These are phyloP conservation scores for Eueremaeus valkanovi DNA, from an alignment of 2,888 invertebrate species.

Conservation along the genomic window DNA sequence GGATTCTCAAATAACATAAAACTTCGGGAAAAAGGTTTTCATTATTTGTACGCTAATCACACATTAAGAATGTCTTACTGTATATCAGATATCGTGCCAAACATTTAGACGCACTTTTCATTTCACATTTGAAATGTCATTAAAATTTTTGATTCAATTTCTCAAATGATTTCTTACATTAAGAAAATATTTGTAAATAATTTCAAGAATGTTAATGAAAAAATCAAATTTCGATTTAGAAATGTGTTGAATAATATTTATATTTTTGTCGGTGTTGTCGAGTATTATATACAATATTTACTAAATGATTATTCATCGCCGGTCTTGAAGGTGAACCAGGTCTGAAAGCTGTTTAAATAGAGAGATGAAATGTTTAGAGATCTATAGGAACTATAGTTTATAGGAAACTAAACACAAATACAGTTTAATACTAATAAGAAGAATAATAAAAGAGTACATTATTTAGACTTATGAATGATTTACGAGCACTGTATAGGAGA, in stretches of 20 bases:
- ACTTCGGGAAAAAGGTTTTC: no score
- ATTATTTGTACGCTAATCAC: no score
- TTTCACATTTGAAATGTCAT: neutral
- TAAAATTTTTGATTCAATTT: neutral
- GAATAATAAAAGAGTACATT: no score
- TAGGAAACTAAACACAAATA: no score
- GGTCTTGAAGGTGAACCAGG: conserved; percentile 8
- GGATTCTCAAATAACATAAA: no score
- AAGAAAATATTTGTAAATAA: neutral
- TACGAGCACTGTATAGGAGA: neutral
- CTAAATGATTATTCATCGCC: conserved; percentile 4
- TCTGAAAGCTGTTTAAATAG: conserved; percentile 29
- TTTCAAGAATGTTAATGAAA: neutral
- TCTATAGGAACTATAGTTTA: no score
- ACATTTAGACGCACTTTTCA: no score
- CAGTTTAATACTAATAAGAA: no score
- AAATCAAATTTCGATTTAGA: neutral
- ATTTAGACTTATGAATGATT: neutral
- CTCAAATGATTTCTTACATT: no score
- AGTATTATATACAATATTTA: neutral
- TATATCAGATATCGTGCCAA: no score
- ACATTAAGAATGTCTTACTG: no score
- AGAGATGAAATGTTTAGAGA: neutral
- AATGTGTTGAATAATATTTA: neutral
- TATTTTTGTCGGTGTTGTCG: no score